Conservation (phyloP, 2,888 invertebrate genomes). For the Thymelicus sylvestris region DNA sequence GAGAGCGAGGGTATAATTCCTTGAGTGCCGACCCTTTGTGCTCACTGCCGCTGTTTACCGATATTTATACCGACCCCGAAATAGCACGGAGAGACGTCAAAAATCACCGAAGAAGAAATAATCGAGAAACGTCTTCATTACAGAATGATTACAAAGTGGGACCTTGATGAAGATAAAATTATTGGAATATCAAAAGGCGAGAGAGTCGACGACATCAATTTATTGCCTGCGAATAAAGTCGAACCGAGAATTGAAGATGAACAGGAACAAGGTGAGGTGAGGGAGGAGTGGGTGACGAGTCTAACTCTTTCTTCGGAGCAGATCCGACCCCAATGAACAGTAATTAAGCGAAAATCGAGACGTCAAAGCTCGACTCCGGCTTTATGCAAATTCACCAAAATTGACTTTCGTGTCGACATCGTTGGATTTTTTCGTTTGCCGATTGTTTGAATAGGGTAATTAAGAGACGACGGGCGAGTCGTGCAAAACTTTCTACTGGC, state of each 20-base stretch:
- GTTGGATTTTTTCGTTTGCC: conserved; percentile 69
- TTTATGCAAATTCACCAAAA: conserved; percentile 80
- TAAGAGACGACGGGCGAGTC: conserved; percentile 58
- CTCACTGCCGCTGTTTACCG: conserved; percentile 28
- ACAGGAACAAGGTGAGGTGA: conserved; percentile 64
- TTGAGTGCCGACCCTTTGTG: conserved; percentile 35
- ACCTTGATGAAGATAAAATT: conserved; percentile 72
- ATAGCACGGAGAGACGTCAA: conserved; percentile 23
- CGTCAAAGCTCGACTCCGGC: conserved; percentile 75
- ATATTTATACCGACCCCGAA: conserved; percentile 29
- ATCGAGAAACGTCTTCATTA: conserved; percentile 61
- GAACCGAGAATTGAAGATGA: conserved; percentile 64
- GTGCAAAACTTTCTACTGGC: conserved; percentile 45
- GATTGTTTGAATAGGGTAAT: conserved; percentile 76
- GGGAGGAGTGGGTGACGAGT: conserved; percentile 54
- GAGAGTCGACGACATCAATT: conserved; percentile 68
- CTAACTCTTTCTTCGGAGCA: conserved; percentile 70
- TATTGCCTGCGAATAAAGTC: conserved; percentile 70
- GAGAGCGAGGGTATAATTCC: conserved; percentile 25
- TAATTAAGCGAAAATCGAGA: conserved; percentile 84
- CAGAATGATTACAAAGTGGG: conserved; percentile 61
- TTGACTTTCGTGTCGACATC: conserved; percentile 73
- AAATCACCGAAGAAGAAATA: conserved; percentile 35
- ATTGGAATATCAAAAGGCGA: conserved; percentile 75
- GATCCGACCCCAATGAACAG: conserved; percentile 65